Conservation (phyloP, 2,888 invertebrate genomes). For the Lasioglossum pauxillum region DNA sequence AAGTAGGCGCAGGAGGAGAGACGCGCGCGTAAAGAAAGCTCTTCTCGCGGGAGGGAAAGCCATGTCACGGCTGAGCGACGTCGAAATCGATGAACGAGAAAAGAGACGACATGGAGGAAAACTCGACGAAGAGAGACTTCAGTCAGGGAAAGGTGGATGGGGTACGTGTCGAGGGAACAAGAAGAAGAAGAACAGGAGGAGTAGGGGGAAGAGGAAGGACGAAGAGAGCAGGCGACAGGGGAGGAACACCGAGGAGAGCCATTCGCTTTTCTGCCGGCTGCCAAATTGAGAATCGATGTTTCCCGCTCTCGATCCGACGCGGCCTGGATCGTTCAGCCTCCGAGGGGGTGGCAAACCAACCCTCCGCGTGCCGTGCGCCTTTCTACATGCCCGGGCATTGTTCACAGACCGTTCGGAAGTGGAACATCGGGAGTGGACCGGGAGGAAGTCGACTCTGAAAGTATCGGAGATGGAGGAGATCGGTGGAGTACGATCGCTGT, state of each 20-base stretch:
- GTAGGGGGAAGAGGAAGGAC: background rate
- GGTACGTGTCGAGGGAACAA: background rate
- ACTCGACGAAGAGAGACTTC: background rate
- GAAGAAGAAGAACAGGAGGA: background rate
- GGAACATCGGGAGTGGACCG: slow-evolving; percentile 19
- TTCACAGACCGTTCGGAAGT: slow-evolving; percentile 6
- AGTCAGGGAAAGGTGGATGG: background rate
- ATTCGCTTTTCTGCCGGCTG: slow-evolving; percentile 62
- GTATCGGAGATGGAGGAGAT: slow-evolving; percentile 10
- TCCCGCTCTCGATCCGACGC: slow-evolving; percentile 54
- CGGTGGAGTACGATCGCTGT: background rate
- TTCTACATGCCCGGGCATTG: slow-evolving; percentile 10
- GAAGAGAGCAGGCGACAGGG: background rate
- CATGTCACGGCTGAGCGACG: slow-evolving; percentile 66
- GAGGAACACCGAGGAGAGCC: slow-evolving; percentile 36
- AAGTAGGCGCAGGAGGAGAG: background rate
- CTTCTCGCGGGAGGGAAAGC: slow-evolving; percentile 38
- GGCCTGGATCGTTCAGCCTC: background rate
- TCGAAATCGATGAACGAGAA: slow-evolving; percentile 62
- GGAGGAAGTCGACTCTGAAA: slow-evolving; percentile 1
- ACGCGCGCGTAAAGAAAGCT: background rate
- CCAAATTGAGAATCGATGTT: slow-evolving; percentile 73
- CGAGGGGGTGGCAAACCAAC: background rate
- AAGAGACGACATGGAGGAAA: slow-evolving; percentile 30
- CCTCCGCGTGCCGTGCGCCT: background rate